phyloP scores from a whole-genome alignment of 1,140 invertebrate genomes.

The Doryteuthis pealeii region DNA sequence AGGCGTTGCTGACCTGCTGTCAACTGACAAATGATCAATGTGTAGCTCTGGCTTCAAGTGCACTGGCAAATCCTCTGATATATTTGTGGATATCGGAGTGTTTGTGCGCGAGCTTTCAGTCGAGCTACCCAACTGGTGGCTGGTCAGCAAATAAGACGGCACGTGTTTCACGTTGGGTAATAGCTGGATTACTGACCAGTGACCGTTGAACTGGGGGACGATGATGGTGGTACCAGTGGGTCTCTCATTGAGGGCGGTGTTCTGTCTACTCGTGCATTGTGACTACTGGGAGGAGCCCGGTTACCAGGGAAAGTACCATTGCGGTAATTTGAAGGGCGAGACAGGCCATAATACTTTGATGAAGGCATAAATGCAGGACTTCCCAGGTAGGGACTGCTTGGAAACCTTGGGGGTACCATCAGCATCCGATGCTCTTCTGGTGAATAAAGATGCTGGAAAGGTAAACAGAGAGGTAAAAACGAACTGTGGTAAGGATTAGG shows the following conservation, averaged over 20 bases:
- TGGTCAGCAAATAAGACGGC: constrained; percentile 38
- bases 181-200: constrained; percentile 43
- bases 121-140: constrained; percentile 17
- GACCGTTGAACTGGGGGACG: constrained; percentile 7
- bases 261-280: neutral
- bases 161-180: constrained; percentile 51
- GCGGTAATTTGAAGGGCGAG: neutral
- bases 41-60: neutral
- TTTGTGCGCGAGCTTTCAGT: constrained; percentile 3
- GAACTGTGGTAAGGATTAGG: constrained; percentile 10
- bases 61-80: neutral
- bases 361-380: constrained; percentile 1
- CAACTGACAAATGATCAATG: neutral
- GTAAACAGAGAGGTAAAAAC: constrained; percentile 10
- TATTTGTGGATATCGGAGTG: neutral
- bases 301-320: neutral
- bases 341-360: neutral
- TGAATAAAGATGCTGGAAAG: neutral
- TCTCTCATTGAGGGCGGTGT: neutral
- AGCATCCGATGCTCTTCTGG: constrained; percentile 12
- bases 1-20: neutral
- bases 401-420: constrained; percentile 2
- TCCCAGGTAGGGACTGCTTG: neutral
- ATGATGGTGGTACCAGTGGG: neutral
- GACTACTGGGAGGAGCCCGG: neutral